Base-by-base conservation (phyloP, 2,113 vertebrate genomes). In the Rhinichthys klamathensis region DNA sequence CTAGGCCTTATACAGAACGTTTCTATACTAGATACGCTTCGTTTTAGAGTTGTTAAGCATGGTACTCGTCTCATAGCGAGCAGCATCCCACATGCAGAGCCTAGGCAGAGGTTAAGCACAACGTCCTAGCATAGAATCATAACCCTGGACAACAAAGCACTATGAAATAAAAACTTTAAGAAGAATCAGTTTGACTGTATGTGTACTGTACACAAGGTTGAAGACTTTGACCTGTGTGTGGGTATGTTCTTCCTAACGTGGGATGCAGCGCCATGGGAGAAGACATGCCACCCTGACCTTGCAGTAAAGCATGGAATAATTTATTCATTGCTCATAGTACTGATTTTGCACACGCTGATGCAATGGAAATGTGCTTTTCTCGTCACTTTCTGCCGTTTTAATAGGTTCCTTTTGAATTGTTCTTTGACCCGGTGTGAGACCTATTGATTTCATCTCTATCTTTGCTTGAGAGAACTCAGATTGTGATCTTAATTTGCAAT, bases 301-400 rank as follows among this genome's bases (percentile, higher is more conserved):
- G 91, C 89, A 90, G 82, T 85, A 80, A 89, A 89, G 83, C 60
- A 54, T 72, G 77, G 46, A 87, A 90, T 91, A 86, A 93, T 91
- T 90, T 92, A 92, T 93, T 92, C 90, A 90, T 91, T 90, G 90
- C 88, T 74, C 82, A 85, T 91, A 85, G 77, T 87, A 90, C 85
- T 91, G 82, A 89, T 91, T 87, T 44, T 88, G 67, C 76, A 79
- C 25, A 67, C 87, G 73, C 67, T 61, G 35, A 49, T 79, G 65
- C 79, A 51, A 46, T 65, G 80, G 61, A 89, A 77, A 84, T 90
- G 85, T 79, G 82, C 27, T 81, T 38, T 73, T 46, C 84, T 88
- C 79, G 84, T 90, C 16, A 54, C 13, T 56, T 76, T 83, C 91
- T 86, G 89, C 86, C 61, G 27, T 74, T 82, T 76, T 76, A 81